Evolutionary conservation across 2,888 invertebrate species (phyloP), one percentile per base, ranked within the genome.

Genomic region (Calameuta filiformis): DNA sequence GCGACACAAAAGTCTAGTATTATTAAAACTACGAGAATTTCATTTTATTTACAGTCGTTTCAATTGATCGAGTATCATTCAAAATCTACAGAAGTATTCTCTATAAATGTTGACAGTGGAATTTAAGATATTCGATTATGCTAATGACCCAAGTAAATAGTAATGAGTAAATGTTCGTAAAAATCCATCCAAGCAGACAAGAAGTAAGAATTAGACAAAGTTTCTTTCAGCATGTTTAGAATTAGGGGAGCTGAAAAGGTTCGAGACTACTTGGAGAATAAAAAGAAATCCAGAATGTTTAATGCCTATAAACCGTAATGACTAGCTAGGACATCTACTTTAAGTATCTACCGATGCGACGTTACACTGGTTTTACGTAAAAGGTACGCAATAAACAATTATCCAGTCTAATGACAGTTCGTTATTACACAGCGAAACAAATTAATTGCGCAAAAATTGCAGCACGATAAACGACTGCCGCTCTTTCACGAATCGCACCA

Each of bases 101-200:
- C 71, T 71, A 71, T 12, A 31, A 34, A 71, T 71, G 71, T 71
- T 33, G 71, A 31, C 33, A 33, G 33, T 33, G 71, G 15, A 11
- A 31, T 33, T 31, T 34, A 34, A 71, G 34, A 71, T 71, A 71
- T 71, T 71, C 31, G 34, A 71, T 56, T 23, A 23, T 56, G 56
- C 56, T 56, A 56, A 23, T 23, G 56, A 56, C 23, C 56, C 56
- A 56, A 56, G 71, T 71, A 71, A 71, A 15, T 34, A 71, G 23
- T 69, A 75, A 79, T 73, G 73, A 80, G 74, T 78, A 75, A 73
- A 78, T 75, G 73, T 80, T 76, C 77, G 75, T 80, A 76, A 79
- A 80, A 83, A 79, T 83, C 83, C 83, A 83, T 83, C 83, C 83
- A 83, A 77, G 76, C 82, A 79, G 74, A 76, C n/a, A 73, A 77